Percentiles rank a stretch among this genome's conserved stretches.
Conservation (phyloP, 2,113 vertebrate species). For the Lates calcarifer region DNA sequence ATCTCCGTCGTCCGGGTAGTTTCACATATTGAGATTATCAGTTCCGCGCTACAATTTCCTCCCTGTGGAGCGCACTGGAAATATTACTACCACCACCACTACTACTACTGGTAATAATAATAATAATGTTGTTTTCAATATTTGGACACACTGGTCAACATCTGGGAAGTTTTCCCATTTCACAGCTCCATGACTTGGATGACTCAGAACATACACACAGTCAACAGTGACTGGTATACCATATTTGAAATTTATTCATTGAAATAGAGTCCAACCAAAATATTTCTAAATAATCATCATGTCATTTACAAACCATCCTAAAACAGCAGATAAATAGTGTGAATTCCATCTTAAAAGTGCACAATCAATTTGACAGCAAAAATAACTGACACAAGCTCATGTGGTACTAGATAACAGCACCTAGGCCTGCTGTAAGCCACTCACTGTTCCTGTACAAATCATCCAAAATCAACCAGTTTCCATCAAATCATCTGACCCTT, state of each 20-base stretch:
- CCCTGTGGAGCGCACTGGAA: no score
- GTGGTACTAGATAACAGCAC: neutral
- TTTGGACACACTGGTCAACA: no score
- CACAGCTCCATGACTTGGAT: no score
- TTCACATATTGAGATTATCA: neutral
- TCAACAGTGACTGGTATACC: neutral
- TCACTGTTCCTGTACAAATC: neutral
- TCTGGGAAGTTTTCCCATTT: no score
- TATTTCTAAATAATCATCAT: neutral
- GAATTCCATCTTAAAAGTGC: constrained; percentile 15
- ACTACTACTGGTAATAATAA: no score
- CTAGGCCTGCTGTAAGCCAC: neutral
- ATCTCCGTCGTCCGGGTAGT: neutral
- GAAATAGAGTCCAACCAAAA: neutral
- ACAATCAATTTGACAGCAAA: neutral
- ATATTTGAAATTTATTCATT: constrained; percentile 19
- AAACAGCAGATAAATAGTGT: constrained; percentile 30
- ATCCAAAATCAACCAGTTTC: neutral
- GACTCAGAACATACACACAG: neutral
- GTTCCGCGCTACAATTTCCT: neutral
- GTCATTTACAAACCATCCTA: neutral
- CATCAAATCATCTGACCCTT: neutral
- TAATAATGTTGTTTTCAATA: no score
- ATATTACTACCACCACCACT: no score
- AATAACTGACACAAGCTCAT: constrained; percentile 2